Conservation (phyloP, 2,113 vertebrate species). For the Phaetusa simplex region DNA sequence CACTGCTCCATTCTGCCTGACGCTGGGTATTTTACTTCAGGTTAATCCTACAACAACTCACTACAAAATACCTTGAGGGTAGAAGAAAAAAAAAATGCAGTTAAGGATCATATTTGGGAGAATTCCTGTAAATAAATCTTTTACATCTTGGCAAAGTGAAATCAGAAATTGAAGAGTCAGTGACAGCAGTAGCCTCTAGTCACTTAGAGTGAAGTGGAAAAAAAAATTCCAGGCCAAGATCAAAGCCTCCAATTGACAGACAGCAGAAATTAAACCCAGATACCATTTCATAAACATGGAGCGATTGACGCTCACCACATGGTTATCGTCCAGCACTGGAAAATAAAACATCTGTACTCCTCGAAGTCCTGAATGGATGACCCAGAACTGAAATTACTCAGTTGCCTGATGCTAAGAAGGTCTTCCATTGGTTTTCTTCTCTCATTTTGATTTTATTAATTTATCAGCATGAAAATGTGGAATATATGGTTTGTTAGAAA, state of each 20-base stretch:
- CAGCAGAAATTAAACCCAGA: slow-evolving; percentile 82
- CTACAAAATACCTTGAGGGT: slow-evolving; percentile 31
- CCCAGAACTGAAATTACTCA: slow-evolving; percentile 44
- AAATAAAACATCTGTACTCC: slow-evolving; percentile 63
- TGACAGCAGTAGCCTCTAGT: slow-evolving; percentile 78
- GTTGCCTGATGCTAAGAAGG: neutral
- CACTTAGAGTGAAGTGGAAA: slow-evolving; percentile 75
- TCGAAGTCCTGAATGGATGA: slow-evolving; percentile 56
- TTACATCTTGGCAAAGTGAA: slow-evolving; percentile 59
- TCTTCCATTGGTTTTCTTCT: neutral
- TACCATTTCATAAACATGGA: slow-evolving; percentile 68
- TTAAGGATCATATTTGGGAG: slow-evolving; percentile 30
- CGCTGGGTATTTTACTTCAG: slow-evolving; percentile 11
- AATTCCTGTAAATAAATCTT: slow-evolving; percentile 74
- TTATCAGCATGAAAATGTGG: neutral
- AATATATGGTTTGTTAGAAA: neutral
- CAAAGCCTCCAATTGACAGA: slow-evolving; percentile 76
- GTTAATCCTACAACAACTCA: slow-evolving; percentile 33
- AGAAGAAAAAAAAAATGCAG: neutral
- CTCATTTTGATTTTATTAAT: neutral
- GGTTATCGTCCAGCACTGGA: slow-evolving; percentile 75
- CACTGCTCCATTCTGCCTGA: neutral
- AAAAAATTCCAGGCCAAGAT: slow-evolving; percentile 75
- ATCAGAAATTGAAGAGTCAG: slow-evolving; percentile 65
- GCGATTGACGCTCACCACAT: slow-evolving; percentile 71